Conservation (phyloP, 2,888 invertebrate genomes). For the Baronia brevicornis region DNA sequence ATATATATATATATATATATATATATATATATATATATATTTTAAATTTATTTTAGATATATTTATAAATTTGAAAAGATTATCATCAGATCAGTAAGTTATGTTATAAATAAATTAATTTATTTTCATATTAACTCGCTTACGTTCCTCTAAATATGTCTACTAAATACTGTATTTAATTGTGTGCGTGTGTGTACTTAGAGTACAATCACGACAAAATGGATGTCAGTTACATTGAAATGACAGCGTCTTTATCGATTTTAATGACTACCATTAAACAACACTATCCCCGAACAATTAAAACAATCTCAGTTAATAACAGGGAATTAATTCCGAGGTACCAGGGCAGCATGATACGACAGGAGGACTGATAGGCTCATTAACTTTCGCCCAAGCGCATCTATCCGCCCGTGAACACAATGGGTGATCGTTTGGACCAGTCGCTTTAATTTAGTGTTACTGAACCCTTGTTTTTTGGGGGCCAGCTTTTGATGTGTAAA, state of each 20-base stretch:
- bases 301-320: slow-evolving; percentile 13
- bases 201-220: slow-evolving; percentile 4
- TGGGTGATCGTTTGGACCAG: slow-evolving; percentile 24
- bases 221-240: slow-evolving; percentile 1
- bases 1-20: too few species aligned
- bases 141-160: too few species aligned
- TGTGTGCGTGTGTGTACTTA: too few species aligned
- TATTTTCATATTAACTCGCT: too few species aligned
- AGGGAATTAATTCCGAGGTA: slow-evolving; percentile 31
- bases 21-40: too few species aligned
- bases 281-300: slow-evolving; percentile 9
- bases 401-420: slow-evolving; percentile 21
- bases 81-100: too few species aligned
- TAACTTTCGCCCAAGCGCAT: slow-evolving; percentile 23
- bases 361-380: slow-evolving; percentile 34
- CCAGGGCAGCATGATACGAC: slow-evolving; percentile 27
- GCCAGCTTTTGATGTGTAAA: too few species aligned
- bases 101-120: too few species aligned
- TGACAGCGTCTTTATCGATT: slow-evolving; percentile 8
- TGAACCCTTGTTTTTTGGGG: slow-evolving; percentile 22
- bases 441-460: slow-evolving; percentile 25
- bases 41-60: too few species aligned
- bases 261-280: slow-evolving; percentile 5
- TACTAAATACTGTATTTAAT: too few species aligned
- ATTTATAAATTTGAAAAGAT: too few species aligned